phyloP scores from a whole-genome alignment of 2,888 invertebrate species.

The Epinotia ramella region DNA sequence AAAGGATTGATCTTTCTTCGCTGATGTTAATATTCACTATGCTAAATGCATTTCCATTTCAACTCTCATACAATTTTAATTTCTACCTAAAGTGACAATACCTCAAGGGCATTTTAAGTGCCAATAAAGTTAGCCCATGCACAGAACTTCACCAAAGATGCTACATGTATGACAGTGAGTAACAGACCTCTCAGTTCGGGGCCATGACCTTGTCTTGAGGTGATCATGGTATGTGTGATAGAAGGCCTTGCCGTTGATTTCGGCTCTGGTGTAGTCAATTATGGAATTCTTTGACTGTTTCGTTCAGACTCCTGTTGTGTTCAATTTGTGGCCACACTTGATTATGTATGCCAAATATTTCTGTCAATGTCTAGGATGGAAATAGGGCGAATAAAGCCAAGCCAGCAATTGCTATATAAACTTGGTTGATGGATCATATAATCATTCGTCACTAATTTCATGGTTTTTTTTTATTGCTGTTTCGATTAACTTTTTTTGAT shows the following conservation, averaged over 20 bases:
- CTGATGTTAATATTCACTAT: no score
- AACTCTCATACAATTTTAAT: not conserved
- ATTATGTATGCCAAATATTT: not conserved
- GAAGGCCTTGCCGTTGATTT: slow-evolving; percentile 18
- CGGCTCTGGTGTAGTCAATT: slow-evolving; percentile 31
- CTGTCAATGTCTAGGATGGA: not conserved
- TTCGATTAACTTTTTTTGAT: not conserved
- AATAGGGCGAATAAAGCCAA: not conserved
- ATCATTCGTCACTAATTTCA: not conserved
- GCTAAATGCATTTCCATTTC: not conserved
- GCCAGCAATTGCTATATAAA: not conserved
- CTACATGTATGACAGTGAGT: not conserved
- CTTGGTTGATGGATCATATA: not conserved
- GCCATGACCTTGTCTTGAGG: not conserved
- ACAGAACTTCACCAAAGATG: not conserved
- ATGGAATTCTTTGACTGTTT: slow-evolving; percentile 17
- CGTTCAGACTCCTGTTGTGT: slow-evolving; percentile 3
- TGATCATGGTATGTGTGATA: slow-evolving; percentile 23
- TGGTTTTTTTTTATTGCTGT: not conserved
- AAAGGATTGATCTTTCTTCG: no score
- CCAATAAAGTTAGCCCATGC: not conserved
- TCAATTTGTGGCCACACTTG: slow-evolving; percentile 9
- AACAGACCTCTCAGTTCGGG: slow-evolving; percentile 4
- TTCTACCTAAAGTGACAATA: not conserved
- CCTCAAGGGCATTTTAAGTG: no score